Evolutionary conservation across 1,140 invertebrate species (phyloP).

Genomic region (Nautilus pompilius): DNA sequence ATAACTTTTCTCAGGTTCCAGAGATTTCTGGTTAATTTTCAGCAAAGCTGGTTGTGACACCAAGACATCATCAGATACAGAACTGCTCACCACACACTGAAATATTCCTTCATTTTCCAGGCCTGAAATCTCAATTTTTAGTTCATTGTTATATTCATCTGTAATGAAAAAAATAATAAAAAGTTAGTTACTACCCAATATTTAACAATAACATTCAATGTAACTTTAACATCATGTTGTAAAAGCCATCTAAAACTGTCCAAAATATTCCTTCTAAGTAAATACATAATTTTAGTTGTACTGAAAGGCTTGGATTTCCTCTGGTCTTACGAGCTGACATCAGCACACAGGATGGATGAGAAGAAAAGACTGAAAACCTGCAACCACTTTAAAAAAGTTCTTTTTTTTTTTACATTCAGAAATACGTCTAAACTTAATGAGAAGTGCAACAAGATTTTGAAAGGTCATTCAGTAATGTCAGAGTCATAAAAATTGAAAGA

Average conservation of each 20-base stretch:
- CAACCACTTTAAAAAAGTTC: no score
- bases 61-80: background rate
- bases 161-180: conserved; percentile 1
- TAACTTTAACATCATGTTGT: no score
- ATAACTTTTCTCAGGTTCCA: no score
- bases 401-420: no score
- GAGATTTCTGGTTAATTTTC: conserved; percentile 2
- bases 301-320: no score
- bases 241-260: background rate
- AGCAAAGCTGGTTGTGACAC: conserved; percentile 8
- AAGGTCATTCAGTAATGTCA: no score
- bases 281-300: background rate
- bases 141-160: conserved; percentile 19
- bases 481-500: no score
- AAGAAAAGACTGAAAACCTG: no score
- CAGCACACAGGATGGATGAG: no score
- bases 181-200: background rate
- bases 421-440: no score
- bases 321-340: no score
- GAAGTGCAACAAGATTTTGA: no score
- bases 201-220: background rate
- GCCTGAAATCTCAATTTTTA: conserved; percentile 14
- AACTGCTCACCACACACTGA: conserved; percentile 19
- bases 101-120: conserved; percentile 18
- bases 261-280: background rate